phyloP scores from a whole-genome alignment of 2,888 invertebrate genomes.

The Lepas anatifera region DNA sequence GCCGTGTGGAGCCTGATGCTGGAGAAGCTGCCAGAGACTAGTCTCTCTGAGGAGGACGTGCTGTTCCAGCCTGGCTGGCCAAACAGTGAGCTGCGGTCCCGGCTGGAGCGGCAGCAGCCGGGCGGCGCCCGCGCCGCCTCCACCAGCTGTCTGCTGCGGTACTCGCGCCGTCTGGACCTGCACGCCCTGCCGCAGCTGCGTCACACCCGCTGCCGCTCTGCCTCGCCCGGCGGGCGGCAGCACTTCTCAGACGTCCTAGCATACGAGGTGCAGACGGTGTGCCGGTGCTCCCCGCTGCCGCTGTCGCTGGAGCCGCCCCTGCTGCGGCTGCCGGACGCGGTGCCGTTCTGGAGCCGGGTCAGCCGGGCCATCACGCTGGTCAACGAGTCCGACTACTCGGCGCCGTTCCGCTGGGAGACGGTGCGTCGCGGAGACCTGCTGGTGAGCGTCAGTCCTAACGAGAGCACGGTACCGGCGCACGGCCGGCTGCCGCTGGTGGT shows the following conservation, averaged over 20 bases:
- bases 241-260: not conserved
- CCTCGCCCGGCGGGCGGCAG: not conserved
- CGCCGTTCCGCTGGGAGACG: not conserved
- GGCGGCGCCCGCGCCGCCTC: not conserved
- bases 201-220: not conserved
- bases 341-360: not conserved
- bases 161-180: not conserved
- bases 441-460: conserved; percentile 40
- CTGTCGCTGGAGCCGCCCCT: not conserved
- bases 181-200: not conserved
- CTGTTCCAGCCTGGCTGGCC: conserved; percentile 29
- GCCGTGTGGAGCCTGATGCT: conserved; percentile 28
- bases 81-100: conserved; percentile 26
- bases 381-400: conserved; percentile 1
- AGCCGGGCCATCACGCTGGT: not conserved
- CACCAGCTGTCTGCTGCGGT: not conserved
- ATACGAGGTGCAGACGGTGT: not conserved
- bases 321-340: not conserved
- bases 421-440: conserved; percentile 39
- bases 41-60: not conserved
- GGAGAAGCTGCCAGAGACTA: not conserved
- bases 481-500: conserved; percentile 30
- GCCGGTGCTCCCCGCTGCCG: not conserved
- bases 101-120: not conserved
- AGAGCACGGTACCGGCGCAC: conserved; percentile 43